Percentiles rank a stretch among this genome's conserved stretches.
Conservation (phyloP, 2,888 invertebrate genomes). For the Cordilura impudica region DNA sequence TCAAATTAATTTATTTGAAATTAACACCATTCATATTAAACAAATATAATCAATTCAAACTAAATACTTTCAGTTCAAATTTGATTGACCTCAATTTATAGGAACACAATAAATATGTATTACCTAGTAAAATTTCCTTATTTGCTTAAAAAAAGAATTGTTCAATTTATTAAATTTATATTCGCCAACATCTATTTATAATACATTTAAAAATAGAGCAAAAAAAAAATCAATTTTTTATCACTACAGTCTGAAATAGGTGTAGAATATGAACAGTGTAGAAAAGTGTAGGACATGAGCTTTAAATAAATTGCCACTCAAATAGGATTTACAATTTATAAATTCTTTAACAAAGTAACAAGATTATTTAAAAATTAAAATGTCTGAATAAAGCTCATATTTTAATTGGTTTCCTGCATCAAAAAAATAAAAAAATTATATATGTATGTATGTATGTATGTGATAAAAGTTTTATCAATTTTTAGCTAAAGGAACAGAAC, state of each 20-base stretch:
- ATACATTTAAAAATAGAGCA: not conserved
- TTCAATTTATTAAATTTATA: constrained; percentile 11
- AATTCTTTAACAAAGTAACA: not conserved
- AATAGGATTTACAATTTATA: too few species aligned
- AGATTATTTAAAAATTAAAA: not conserved
- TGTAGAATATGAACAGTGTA: too few species aligned
- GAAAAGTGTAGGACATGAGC: not conserved
- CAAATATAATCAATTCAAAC: not conserved
- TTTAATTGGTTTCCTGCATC: not conserved
- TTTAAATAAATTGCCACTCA: too few species aligned
- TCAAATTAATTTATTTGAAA: constrained; percentile 21
- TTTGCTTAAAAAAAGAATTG: not conserved
- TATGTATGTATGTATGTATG: too few species aligned
- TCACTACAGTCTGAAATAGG: too few species aligned
- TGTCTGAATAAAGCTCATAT: too few species aligned
- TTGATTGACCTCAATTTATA: constrained; percentile 27
- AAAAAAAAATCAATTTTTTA: not conserved
- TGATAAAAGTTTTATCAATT: too few species aligned
- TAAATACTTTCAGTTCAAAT: not conserved
- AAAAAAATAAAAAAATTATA: too few species aligned
- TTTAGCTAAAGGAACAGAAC: too few species aligned
- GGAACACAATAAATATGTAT: not conserved
- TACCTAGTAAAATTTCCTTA: not conserved
- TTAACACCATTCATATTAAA: not conserved
- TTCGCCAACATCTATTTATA: constrained; percentile 8